A percentile compares a stretch with the other conserved stretches of the same genome.
Evolutionary conservation across 2,888 invertebrate genomes (phyloP).

Genomic region (Caenorhabditis macrosperma): DNA sequence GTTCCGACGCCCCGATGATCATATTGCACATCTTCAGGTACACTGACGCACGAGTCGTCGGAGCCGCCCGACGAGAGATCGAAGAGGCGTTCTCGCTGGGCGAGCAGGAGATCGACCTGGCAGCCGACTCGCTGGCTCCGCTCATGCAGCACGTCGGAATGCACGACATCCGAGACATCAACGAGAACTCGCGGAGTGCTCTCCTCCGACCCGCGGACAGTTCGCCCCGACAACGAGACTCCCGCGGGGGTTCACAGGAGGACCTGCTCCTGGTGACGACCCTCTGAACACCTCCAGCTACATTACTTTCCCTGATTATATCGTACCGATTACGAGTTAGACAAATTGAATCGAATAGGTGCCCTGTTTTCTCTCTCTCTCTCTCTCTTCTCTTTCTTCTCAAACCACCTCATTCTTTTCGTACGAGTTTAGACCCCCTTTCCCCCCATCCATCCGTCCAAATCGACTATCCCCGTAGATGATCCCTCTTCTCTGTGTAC

Average conservation of each 20-base stretch:
- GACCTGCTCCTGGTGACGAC: constrained; percentile 78
- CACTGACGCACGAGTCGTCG: constrained; percentile 76
- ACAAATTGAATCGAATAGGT: constrained; percentile 57
- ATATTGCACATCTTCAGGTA: constrained; percentile 60
- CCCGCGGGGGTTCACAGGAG: constrained; percentile 67
- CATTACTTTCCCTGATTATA: constrained; percentile 25
- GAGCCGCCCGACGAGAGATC: constrained; percentile 78
- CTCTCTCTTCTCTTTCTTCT: neutral
- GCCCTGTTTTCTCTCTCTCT: constrained; percentile 27
- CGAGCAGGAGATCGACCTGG: constrained; percentile 73
- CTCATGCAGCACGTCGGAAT: constrained; percentile 76
- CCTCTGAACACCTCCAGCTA: constrained; percentile 19
- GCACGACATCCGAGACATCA: constrained; percentile 77
- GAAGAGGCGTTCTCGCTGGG: constrained; percentile 77
- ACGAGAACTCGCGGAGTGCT: constrained; percentile 76
- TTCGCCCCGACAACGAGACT: constrained; percentile 44
- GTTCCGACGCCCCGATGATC: neutral
- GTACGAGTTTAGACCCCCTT: constrained; percentile 39
- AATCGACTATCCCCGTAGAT: constrained; percentile 41
- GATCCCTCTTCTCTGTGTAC: constrained; percentile 45
- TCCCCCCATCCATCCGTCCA: no score
- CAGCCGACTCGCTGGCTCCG: constrained; percentile 69
- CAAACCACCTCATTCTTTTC: constrained; percentile 52
- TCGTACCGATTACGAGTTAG: constrained; percentile 60
- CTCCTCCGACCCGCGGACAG: constrained; percentile 66